Evolutionary conservation across 2,797 vertebrate genomes (phyloP).

Genomic region (Mormyrops attenuatus): DNA sequence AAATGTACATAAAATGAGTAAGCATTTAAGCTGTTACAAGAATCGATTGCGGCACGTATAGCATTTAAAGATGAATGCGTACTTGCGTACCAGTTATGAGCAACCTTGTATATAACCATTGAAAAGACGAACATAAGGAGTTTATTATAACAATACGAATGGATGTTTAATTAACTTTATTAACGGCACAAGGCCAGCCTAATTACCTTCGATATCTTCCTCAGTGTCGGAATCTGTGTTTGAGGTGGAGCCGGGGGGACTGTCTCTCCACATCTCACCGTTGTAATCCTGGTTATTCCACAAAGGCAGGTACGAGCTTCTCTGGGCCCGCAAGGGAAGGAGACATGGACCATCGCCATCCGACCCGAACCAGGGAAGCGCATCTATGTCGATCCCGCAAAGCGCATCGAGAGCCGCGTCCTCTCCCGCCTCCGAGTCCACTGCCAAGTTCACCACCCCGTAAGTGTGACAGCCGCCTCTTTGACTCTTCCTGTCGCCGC

Average conservation of each 20-base stretch:
- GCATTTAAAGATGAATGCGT: neutral
- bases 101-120: neutral
- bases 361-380: conserved; percentile 52
- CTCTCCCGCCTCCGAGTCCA: neutral
- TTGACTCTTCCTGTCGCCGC: conserved; percentile 13
- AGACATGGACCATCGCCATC: neutral
- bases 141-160: neutral
- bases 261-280: conserved; percentile 52
- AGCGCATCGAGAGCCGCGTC: conserved; percentile 36
- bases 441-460: conserved; percentile 38
- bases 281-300: conserved; percentile 62
- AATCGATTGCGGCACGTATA: neutral
- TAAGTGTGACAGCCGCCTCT: conserved; percentile 29
- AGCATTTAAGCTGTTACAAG: neutral
- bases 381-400: conserved; percentile 22
- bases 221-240: conserved; percentile 27
- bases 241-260: conserved; percentile 33
- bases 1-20: neutral
- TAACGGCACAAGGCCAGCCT: neutral
- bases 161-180: neutral
- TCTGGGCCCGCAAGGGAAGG: conserved; percentile 57
- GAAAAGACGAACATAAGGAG: neutral
- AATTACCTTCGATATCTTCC: conserved; percentile 26
- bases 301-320: conserved; percentile 56
- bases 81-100: neutral